These are phyloP conservation scores for Bicyclus anynana DNA, from an alignment of 1,140 invertebrate species.

Conservation along the genomic window DNA sequence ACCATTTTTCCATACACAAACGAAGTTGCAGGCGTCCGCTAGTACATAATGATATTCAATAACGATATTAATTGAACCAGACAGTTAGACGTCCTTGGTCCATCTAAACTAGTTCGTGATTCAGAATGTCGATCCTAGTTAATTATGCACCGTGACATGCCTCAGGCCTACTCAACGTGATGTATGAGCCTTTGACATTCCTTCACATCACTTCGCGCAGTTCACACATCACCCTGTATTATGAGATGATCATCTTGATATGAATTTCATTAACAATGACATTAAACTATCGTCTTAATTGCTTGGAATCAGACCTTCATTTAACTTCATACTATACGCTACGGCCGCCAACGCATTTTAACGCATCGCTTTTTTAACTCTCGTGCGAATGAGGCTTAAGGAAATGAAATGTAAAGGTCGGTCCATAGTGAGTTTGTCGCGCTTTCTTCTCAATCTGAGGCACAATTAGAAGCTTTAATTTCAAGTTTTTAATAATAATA, in stretches of 20 bases:
- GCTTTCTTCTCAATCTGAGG: too few relatives aligned
- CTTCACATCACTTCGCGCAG: slow-evolving; percentile 14
- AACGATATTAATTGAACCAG: neutral
- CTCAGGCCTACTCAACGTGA: slow-evolving; percentile 12
- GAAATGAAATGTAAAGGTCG: too few relatives aligned
- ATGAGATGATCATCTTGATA: neutral
- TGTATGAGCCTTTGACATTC: slow-evolving; percentile 11
- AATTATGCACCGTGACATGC: slow-evolving; percentile 14
- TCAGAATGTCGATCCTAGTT: slow-evolving; percentile 11
- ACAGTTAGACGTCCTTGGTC: neutral
- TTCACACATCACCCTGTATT: neutral
- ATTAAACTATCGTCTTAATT: neutral
- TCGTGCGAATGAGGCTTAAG: too few relatives aligned
- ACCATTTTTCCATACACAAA: too few relatives aligned
- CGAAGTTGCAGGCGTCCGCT: too few relatives aligned
- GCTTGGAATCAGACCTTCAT: too few relatives aligned
- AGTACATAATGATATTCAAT: neutral
- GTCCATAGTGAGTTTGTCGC: too few relatives aligned
- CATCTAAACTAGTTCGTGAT: slow-evolving; percentile 4
- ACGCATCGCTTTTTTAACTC: too few relatives aligned
- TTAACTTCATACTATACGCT: too few relatives aligned
- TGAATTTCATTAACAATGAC: neutral
- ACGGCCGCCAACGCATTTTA: too few relatives aligned
- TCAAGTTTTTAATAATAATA: too few relatives aligned
- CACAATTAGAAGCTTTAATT: too few relatives aligned